phyloP scores from a whole-genome alignment of 2,888 invertebrate species.

The Mechanitis messenoides region DNA sequence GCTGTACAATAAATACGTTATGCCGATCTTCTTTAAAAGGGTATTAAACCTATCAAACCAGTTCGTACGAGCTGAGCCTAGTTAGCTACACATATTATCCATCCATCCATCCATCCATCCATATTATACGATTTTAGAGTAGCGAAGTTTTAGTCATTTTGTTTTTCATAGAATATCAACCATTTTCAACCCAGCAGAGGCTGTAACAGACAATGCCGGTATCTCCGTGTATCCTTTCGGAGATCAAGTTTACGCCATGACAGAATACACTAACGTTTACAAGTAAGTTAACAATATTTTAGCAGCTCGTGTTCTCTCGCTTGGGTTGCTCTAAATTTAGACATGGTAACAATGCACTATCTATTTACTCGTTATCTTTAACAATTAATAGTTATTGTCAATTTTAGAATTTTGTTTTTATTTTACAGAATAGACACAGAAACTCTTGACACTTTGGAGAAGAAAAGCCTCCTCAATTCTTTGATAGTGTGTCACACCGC shows the following conservation, averaged over 20 bases:
- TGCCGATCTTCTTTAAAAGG: too few species aligned
- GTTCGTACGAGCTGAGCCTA: too few species aligned
- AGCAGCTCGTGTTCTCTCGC: not conserved
- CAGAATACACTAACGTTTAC: constrained; percentile 63
- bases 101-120: too few species aligned
- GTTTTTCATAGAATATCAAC: constrained; percentile 28
- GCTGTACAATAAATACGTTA: too few species aligned
- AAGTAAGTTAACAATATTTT: constrained; percentile 46
- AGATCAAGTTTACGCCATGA: constrained; percentile 30
- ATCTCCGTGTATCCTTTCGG: constrained; percentile 31
- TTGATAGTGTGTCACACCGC: constrained; percentile 33
- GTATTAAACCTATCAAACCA: too few species aligned
- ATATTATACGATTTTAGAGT: too few species aligned
- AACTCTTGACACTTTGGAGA: constrained; percentile 31
- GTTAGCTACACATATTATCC: not conserved
- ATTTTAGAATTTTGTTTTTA: not conserved
- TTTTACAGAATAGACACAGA: constrained; percentile 29
- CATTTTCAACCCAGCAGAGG: constrained; percentile 23
- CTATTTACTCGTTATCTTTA: too few species aligned
- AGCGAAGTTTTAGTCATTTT: not conserved
- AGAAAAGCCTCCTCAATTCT: constrained; percentile 24
- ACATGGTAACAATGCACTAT: too few species aligned
- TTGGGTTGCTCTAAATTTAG: not conserved
- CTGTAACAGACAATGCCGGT: constrained; percentile 29
- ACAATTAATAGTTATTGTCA: not conserved